These are phyloP conservation scores for Riptortus pedestris DNA, from an alignment of 1,140 invertebrate species.

Conservation along the genomic window DNA sequence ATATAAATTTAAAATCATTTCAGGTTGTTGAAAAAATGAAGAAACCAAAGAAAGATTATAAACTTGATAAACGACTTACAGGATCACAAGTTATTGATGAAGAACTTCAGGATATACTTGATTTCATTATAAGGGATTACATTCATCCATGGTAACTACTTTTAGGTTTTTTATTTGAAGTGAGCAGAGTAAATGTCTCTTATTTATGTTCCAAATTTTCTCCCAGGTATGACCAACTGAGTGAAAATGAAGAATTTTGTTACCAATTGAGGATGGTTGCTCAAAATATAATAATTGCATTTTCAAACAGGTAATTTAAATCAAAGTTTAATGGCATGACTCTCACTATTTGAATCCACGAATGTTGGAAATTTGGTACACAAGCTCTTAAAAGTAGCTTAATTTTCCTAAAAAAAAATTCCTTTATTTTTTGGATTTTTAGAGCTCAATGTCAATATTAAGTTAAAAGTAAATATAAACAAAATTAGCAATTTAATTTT, in stretches of 20 bases:
- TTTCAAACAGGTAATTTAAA: conserved; percentile 42
- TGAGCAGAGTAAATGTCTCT: not conserved
- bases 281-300: conserved; percentile 43
- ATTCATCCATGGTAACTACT: conserved; percentile 61
- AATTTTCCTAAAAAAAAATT: too few relatives aligned
- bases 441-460: too few relatives aligned
- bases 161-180: not conserved
- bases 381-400: too few relatives aligned
- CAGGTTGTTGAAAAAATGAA: conserved; percentile 23
- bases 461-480: too few relatives aligned
- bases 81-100: conserved; percentile 60
- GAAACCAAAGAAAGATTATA: conserved; percentile 30
- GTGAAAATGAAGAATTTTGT: conserved; percentile 45
- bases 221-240: conserved; percentile 45
- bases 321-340: conserved; percentile 23
- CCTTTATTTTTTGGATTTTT: too few relatives aligned
- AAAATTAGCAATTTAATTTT: too few relatives aligned
- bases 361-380: too few relatives aligned
- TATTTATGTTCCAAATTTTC: conserved; percentile 23
- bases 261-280: conserved; percentile 42
- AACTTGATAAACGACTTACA: conserved; percentile 47
- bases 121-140: conserved; percentile 66
- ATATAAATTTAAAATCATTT: conserved; percentile 3
- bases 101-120: conserved; percentile 59
- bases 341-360: too few relatives aligned